These are phyloP conservation scores for Arge pagana DNA, from an alignment of 2,888 invertebrate species.

Conservation along the genomic window DNA sequence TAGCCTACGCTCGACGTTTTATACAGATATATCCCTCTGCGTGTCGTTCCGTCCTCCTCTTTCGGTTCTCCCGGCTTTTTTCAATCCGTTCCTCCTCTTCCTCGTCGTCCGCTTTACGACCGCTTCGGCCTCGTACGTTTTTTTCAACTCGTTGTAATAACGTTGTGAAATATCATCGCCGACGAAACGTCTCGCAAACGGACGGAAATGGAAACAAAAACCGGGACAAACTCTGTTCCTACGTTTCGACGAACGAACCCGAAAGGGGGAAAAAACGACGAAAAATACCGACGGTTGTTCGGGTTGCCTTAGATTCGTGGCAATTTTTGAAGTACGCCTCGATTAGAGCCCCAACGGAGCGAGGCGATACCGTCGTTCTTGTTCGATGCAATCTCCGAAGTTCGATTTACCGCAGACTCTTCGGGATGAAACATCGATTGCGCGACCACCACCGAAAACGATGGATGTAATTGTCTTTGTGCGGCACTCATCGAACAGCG, in stretches of 20 bases:
- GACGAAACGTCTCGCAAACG: too few relatives aligned
- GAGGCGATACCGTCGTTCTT: too few relatives aligned
- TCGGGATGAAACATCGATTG: not conserved
- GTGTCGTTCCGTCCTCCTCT: not conserved
- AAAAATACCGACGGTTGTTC: too few relatives aligned
- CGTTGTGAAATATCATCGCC: constrained; percentile 11
- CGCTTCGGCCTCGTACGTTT: constrained; percentile 1
- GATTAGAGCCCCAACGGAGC: too few relatives aligned
- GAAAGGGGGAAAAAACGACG: too few relatives aligned
- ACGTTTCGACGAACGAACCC: too few relatives aligned
- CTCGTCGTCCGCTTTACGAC: constrained; percentile 3
- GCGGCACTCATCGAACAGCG: not conserved
- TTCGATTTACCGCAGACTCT: constrained; percentile 10
- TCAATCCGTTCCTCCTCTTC: not conserved
- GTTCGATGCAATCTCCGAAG: too few relatives aligned
- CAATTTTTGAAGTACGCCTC: too few relatives aligned
- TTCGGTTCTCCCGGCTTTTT: not conserved
- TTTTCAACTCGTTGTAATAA: not conserved
- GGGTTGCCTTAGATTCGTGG: too few relatives aligned
- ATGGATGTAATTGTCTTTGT: not conserved
- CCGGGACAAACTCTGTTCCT: too few relatives aligned
- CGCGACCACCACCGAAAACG: not conserved
- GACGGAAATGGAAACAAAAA: too few relatives aligned
- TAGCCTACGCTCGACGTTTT: constrained; percentile 12
- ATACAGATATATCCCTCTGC: not conserved